These are phyloP conservation scores for Eumaeus atala DNA, from an alignment of 1,140 invertebrate species.

Conservation along the genomic window DNA sequence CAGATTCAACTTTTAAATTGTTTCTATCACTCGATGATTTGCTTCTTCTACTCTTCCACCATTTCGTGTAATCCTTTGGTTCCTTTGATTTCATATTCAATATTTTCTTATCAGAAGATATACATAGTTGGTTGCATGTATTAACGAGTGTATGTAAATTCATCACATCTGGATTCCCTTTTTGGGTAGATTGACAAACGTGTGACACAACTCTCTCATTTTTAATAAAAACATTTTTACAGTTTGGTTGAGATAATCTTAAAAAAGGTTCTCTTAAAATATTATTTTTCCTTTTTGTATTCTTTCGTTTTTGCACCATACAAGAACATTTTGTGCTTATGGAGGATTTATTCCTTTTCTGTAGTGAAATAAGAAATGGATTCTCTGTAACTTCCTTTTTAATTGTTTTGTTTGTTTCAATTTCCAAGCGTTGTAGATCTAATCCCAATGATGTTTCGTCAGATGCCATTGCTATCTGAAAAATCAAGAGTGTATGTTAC, in stretches of 20 bases:
- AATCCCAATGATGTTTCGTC: conserved; percentile 67
- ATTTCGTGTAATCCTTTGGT: conserved; percentile 35
- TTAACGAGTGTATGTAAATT: conserved; percentile 50
- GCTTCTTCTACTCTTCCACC: conserved; percentile 42
- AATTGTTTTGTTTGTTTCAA: conserved; percentile 46
- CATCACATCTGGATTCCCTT: conserved; percentile 35
- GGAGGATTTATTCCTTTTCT: conserved; percentile 28
- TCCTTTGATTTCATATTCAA: conserved; percentile 22
- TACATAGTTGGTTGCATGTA: conserved; percentile 57
- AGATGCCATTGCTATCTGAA: conserved; percentile 46
- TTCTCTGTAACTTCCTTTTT: conserved; percentile 40
- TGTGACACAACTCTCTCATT: conserved; percentile 27
- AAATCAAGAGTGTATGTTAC: conserved; percentile 2
- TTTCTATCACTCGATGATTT: conserved; percentile 30
- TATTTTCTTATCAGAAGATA: conserved; percentile 39
- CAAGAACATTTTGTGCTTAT: conserved; percentile 47
- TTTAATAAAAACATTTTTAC: conserved; percentile 27
- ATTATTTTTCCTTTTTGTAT: conserved; percentile 53
- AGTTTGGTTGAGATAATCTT: conserved; percentile 40
- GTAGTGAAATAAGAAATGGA: conserved; percentile 39
- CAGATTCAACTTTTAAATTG: conserved; percentile 31
- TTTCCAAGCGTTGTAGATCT: conserved; percentile 71
- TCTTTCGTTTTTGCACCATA: conserved; percentile 37
- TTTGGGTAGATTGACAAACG: conserved; percentile 22
- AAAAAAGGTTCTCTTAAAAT: conserved; percentile 62